These are phyloP conservation scores for Sinhomidia bicolor DNA, from an alignment of 2,888 invertebrate species.

Conservation along the genomic window DNA sequence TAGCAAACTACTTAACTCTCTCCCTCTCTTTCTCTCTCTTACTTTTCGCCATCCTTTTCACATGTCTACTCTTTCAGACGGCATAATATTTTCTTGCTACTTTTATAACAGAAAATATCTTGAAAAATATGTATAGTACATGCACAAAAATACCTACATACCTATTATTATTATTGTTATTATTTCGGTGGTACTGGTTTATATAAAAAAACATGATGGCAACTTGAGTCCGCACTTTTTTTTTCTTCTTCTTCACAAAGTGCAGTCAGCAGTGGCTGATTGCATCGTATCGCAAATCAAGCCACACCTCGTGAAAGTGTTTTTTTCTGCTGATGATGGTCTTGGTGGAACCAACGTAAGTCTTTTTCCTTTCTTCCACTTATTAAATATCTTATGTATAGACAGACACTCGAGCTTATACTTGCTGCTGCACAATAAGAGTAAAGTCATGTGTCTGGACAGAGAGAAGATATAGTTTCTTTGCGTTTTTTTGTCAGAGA, in stretches of 20 bases:
- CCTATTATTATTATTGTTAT: not conserved
- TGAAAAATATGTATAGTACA: not conserved
- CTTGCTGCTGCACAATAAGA: not conserved
- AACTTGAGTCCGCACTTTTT: not conserved
- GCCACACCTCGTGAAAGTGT: constrained; percentile 65
- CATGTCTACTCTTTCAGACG: constrained; percentile 2
- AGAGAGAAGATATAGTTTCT: not conserved
- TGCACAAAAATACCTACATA: not conserved
- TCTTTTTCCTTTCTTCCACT: not conserved
- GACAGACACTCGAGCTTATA: too few relatives aligned
- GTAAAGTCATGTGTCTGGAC: constrained; percentile 31
- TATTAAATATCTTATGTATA: not conserved
- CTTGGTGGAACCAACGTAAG: not conserved
- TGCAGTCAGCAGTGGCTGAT: constrained; percentile 63
- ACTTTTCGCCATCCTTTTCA: too few relatives aligned
- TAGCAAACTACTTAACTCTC: constrained; percentile 67
- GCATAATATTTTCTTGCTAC: constrained; percentile 27
- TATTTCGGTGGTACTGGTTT: not conserved
- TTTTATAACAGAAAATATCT: not conserved
- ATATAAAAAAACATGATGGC: not conserved
- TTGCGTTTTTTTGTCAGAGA: not conserved
- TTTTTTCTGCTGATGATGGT: not conserved
- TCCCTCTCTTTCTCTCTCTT: too few relatives aligned
- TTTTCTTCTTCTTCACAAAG: constrained; percentile 25
- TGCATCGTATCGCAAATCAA: constrained; percentile 73